Evolutionary conservation across 2,113 vertebrate genomes (phyloP), one percentile per base, ranked within the genome.

Genomic region (Thymallus thymallus): DNA sequence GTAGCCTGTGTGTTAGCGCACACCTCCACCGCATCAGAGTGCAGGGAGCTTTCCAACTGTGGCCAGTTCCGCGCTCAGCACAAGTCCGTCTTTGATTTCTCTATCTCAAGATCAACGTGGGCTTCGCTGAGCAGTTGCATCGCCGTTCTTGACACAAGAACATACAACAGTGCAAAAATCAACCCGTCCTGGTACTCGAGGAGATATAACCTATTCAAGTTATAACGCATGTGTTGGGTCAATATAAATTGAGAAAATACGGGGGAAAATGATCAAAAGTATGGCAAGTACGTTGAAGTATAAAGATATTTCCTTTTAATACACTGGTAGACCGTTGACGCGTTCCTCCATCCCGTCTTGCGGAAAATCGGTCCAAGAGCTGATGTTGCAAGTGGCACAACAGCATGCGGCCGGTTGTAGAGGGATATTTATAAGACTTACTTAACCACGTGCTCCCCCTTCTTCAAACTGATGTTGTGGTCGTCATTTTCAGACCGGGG

Each of bases 391-490:
- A 92, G 90, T 91, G 91, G 93, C 92, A 91, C 93, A 93, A 92
- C 86, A 87, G 86, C 90, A 80, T 84, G 90, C 85, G 79, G 91
- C 89, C 68, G 80, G 87, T 87, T 69, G 80, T 16, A 76, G 73
- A 46, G 32, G 85, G 89, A 85, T 83, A 88, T 93, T 94, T 95
- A 93, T 93, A 94, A 75, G 89, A 88, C 87, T 3, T 85, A 85
- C 86, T 48, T 89, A 85, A 92, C 91, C 93, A 93, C 93, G 92
- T 94, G 94, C 84, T 90, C 80, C 88, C 87, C 90, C 91, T 79
- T 83, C 84, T 88, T 91, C 86, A 83, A 78, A 91, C 85, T 91
- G 90, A 92, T 91, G 88, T 87, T 75, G 80, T 66, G 93, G 85
- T 92, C 90, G 79, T 84, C 82, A 86, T 77, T 87, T 83, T 90